Evolutionary conservation across 2,113 vertebrate species (phyloP).

Genomic region (Aegypius monachus): DNA sequence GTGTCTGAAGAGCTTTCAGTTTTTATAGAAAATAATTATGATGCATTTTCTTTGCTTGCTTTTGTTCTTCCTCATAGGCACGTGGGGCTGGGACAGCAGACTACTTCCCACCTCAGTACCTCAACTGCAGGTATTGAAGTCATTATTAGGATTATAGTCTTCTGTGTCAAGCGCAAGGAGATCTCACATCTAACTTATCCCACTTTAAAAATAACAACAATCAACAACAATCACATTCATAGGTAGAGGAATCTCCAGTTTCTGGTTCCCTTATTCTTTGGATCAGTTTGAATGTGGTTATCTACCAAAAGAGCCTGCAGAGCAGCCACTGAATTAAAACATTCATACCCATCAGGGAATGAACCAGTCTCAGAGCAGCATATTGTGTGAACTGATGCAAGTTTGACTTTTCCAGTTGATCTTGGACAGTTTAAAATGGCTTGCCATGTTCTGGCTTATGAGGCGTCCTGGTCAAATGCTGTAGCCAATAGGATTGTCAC

Average conservation of each 20-base stretch:
- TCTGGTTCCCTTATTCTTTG: neutral
- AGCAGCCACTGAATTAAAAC: neutral
- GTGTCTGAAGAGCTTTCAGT: neutral
- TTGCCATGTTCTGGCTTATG: neutral
- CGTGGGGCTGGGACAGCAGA: neutral
- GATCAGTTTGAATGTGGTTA: neutral
- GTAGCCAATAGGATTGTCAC: neutral
- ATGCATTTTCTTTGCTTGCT: neutral
- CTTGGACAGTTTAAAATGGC: neutral
- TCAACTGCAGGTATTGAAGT: neutral
- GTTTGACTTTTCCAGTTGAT: neutral
- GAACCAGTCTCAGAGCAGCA: neutral
- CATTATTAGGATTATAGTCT: neutral
- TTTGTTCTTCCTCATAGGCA: neutral
- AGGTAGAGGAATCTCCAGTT: neutral
- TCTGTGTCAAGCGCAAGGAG: neutral
- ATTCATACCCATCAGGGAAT: neutral
- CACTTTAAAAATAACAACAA: neutral
- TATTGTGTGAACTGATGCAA: neutral
- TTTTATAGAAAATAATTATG: neutral
- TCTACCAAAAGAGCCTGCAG: neutral
- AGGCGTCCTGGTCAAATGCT: neutral
- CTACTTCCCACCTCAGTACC: neutral
- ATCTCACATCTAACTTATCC: neutral
- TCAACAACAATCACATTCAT: neutral